These are phyloP conservation scores for Falcaria lacertinaria DNA, from an alignment of 2,888 invertebrate species.

Conservation along the genomic window DNA sequence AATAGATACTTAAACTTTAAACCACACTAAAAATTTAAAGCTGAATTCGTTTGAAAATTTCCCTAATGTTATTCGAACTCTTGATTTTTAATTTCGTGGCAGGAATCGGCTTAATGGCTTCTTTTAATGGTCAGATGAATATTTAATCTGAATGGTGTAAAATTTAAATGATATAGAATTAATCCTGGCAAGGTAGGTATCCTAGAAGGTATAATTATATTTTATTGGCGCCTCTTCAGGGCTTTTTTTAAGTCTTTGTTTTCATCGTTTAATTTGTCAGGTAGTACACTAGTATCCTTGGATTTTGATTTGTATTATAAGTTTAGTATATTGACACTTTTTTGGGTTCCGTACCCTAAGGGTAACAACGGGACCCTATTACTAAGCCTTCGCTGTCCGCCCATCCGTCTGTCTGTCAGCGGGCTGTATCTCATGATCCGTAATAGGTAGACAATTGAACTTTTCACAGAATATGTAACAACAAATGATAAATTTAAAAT, in stretches of 20 bases:
- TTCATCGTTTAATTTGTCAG: constrained; percentile 24
- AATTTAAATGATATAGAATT: constrained; percentile 63
- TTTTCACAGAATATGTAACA: too few relatives aligned
- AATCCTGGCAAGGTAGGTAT: constrained; percentile 36
- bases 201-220: constrained; percentile 18
- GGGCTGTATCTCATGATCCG: too few relatives aligned
- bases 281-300: constrained; percentile 8
- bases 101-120: constrained; percentile 59
- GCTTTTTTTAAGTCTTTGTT: constrained; percentile 26
- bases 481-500: too few relatives aligned
- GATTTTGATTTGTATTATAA: neutral
- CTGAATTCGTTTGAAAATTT: neutral
- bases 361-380: too few relatives aligned
- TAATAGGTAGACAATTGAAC: too few relatives aligned
- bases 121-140: constrained; percentile 63
- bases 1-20: too few relatives aligned
- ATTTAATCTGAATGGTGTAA: constrained; percentile 53
- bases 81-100: constrained; percentile 47
- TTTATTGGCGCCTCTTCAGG: constrained; percentile 32
- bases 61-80: constrained; percentile 3
- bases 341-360: neutral
- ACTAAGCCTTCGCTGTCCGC: too few relatives aligned
- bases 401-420: too few relatives aligned
- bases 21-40: neutral
- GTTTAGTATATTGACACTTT: neutral